These are phyloP conservation scores for Trachymyrmex septentrionalis DNA, from an alignment of 1,140 invertebrate genomes.

Conservation along the genomic window DNA sequence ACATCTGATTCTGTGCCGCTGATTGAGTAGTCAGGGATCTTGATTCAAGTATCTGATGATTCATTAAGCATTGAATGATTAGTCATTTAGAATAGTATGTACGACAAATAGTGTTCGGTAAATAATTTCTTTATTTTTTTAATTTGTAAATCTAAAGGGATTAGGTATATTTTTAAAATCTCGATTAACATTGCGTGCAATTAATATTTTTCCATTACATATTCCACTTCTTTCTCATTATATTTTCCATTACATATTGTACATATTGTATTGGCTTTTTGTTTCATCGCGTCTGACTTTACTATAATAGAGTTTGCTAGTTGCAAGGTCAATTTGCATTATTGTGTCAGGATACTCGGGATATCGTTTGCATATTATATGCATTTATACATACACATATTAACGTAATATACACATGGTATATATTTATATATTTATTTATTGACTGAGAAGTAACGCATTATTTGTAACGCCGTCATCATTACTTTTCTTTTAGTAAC, in stretches of 20 bases:
- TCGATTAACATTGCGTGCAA: background rate
- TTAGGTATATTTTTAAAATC: background rate
- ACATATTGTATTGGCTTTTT: background rate
- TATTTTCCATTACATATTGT: background rate
- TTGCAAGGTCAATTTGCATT: background rate
- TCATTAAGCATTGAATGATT: background rate
- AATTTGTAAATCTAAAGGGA: background rate
- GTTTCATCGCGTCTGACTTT: background rate
- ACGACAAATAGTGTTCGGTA: background rate
- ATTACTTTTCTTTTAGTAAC: no score
- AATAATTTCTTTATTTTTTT: background rate
- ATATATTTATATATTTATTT: no score
- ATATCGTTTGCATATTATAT: no score
- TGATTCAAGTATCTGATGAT: background rate
- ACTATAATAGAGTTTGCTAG: background rate
- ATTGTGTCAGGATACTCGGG: background rate
- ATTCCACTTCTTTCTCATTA: no score
- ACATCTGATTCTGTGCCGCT: no score
- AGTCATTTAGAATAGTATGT: background rate
- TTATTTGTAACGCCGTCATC: no score
- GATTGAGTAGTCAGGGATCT: no score
- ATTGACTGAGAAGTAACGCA: no score
- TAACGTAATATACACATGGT: no score
- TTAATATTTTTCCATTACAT: background rate
- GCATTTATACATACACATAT: no score